Base-by-base conservation (phyloP, 1,140 invertebrate genomes). In the Cydia amplana region DNA sequence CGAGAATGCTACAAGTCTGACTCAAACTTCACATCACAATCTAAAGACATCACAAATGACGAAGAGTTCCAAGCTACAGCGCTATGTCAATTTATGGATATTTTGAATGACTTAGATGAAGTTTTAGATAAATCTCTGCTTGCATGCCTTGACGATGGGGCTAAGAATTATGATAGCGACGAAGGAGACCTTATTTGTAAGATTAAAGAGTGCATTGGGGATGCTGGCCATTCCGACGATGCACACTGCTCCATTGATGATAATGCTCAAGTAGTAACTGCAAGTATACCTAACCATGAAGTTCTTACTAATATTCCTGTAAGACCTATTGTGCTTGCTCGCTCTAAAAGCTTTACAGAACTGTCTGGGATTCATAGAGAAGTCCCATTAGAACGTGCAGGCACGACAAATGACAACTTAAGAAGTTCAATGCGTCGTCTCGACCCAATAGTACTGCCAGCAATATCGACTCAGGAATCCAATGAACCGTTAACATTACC, bases 81-180 rank as follows among this genome's bases (percentile, higher is more conserved):
- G 20, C 83, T 93, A 20, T 89, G 87, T 77, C 91, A 93, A 74
- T 91, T 93, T 83, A 93, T 93, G 92, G 90, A 93, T 83, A 93
- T 93, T 80, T 87, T 93, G 75, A 92, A 93, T 78, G 93, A 93
- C 82, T 83, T 93, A 81, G 93, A 93, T 85, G 88, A 91, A 85
- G 92, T 92, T 75, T 81, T 93, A 80, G 92, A 93, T 75, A 93
- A 91, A 75, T 93, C 93, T 49, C 78, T 93, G 75, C 79, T 91
- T 51, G 87, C 89, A 55, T 91, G 90, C 77, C 82, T 90, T 43
- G 88, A 90, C 77, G 88, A 91, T 79, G 83, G 83, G 51, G 82
- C 84, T 49, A 88, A 89, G 80, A 83, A 80, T 23, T 85, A 87
- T 73, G 89, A 92, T 73, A 91, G 87, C 75, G 91, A 91, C 67